Conservation (phyloP, 2,113 vertebrate species). For the Ovis canadensis region DNA sequence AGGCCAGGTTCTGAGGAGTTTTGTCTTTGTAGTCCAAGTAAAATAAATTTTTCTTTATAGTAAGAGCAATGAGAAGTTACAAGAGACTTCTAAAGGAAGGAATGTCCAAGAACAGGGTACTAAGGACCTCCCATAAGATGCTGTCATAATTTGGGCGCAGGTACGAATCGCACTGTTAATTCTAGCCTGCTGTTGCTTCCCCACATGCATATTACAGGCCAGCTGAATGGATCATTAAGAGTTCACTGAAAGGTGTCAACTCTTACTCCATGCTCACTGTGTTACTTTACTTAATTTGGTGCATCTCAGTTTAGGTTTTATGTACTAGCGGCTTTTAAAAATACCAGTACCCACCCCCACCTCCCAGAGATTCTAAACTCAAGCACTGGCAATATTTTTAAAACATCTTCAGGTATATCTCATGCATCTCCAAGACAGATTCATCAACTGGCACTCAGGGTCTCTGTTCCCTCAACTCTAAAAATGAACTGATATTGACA, state of each 20-base stretch:
- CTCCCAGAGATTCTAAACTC: not conserved
- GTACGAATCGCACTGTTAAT: accelerated
- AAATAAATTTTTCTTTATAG: not conserved
- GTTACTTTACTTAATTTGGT: not conserved
- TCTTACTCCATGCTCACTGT: not conserved
- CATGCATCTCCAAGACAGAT: not conserved
- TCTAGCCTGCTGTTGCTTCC: not conserved
- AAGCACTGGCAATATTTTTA: not conserved
- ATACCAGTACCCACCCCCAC: accelerated
- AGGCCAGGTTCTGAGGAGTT: not conserved
- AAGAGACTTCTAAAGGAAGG: not conserved
- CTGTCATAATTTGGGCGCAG: not conserved
- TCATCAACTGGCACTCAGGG: not conserved
- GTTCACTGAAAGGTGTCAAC: not conserved
- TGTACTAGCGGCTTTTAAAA: not conserved
- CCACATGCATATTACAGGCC: not conserved
- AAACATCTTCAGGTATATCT: not conserved
- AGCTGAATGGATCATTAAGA: not conserved
- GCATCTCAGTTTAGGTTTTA: not conserved
- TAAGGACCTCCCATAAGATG: not conserved
- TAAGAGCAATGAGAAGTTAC: not conserved
- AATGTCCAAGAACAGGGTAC: not conserved
- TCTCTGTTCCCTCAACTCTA: not conserved
- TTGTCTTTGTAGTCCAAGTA: not conserved
- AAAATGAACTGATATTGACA: not conserved